These are phyloP conservation scores for Heliconius charithonia DNA, from an alignment of 2,888 invertebrate species.

Conservation along the genomic window DNA sequence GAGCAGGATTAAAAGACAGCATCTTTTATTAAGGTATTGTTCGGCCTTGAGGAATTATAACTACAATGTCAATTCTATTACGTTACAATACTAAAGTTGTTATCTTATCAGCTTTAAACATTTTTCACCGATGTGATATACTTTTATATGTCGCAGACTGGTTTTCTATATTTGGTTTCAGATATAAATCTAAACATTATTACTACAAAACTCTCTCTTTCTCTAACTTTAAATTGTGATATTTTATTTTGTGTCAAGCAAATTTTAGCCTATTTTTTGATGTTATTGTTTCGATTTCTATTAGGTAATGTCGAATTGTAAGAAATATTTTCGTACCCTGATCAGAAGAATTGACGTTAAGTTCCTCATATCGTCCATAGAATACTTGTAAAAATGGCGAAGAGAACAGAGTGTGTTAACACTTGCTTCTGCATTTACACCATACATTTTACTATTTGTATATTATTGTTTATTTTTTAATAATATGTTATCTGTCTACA, in stretches of 20 bases:
- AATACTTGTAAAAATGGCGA: neutral
- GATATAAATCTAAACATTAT: neutral
- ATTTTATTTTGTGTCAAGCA: neutral
- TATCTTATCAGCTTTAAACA: constrained; percentile 7
- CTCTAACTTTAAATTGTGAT: too few species aligned
- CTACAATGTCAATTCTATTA: constrained; percentile 2
- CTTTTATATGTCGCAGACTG: neutral
- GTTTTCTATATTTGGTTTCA: neutral
- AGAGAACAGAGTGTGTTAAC: neutral
- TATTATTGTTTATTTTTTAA: constrained; percentile 5
- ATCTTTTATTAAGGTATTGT: constrained; percentile 15
- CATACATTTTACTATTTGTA: neutral
- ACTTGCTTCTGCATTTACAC: neutral
- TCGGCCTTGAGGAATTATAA: constrained; percentile 17
- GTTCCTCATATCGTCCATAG: neutral
- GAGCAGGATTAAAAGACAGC: neutral
- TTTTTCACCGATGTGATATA: constrained; percentile 6
- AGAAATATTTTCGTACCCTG: too few species aligned
- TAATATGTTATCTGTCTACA: constrained; percentile 57
- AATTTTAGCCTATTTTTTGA: neutral
- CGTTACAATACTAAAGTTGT: neutral
- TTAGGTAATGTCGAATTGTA: too few species aligned
- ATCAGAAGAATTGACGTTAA: neutral
- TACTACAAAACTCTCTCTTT: neutral
- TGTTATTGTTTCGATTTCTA: neutral